These are phyloP conservation scores for Porphyrio hochstetteri DNA, from an alignment of 2,113 vertebrate species.

Conservation along the genomic window DNA sequence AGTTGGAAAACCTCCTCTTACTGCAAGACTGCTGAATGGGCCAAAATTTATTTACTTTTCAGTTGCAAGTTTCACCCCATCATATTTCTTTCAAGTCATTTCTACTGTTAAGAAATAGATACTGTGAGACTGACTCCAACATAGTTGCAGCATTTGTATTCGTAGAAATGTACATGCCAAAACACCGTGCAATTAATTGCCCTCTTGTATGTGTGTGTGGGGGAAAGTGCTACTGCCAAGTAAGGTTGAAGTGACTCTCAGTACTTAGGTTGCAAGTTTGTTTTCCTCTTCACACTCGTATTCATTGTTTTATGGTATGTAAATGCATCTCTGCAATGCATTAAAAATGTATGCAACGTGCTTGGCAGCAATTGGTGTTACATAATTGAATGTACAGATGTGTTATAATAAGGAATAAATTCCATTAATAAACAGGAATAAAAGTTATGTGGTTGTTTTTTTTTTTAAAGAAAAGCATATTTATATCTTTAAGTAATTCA, in stretches of 20 bases:
- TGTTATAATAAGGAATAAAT: not conserved
- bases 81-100: not conserved
- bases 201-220: not conserved
- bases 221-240: not conserved
- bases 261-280: not conserved
- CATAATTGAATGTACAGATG: not conserved
- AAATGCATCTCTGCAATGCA: not conserved
- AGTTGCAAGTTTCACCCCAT: not conserved
- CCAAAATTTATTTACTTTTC: not conserved
- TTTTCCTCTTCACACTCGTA: not conserved
- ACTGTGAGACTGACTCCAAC: not conserved
- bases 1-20: not conserved
- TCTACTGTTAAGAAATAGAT: not conserved
- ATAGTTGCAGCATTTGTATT: not conserved
- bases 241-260: not conserved
- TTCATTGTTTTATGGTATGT: not conserved
- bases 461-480: not conserved
- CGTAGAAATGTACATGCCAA: not conserved
- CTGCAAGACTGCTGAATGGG: not conserved
- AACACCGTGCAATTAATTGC: not conserved
- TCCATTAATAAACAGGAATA: not conserved
- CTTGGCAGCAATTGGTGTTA: not conserved
- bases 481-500: not conserved
- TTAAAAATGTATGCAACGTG: constrained; percentile 5
- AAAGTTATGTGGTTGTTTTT: not conserved